Base-by-base conservation (phyloP, 2,113 vertebrate genomes). In the Nothobranchius kuhntae region DNA sequence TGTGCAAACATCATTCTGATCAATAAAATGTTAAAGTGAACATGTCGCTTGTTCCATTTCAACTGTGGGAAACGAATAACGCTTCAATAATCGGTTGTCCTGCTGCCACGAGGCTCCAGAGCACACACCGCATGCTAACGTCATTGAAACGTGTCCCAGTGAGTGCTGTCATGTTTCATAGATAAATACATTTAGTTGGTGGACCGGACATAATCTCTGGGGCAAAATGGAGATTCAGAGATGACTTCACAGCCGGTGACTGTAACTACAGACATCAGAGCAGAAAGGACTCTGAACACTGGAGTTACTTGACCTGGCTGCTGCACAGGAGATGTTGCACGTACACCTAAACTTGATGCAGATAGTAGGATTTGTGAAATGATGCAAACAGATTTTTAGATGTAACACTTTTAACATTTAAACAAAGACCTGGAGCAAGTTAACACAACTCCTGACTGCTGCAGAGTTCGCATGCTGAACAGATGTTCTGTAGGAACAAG, bases 1-100 rank as follows among this genome's bases (percentile, higher is more conserved):
- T 62, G 2, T 52, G 53, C 44, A 45, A 45, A 45, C 35, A 35
- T 30, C 30, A 30, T 30, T 30, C 13, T 40, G 11, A 55, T 75
- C 53, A 21, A 66, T 57, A 55, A 35, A 26, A 60, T 9, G 50
- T 10, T 68, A 26, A 53, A 61, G 13, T 36, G 13, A 78, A 24
- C 8, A 11, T 60, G 13, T 12, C 8, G 8, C 21, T 40, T 42
- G 48, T 38, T 14, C 58, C 53, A 6, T 59, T 30, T 69, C 14
- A 68, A n/a, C 66, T 45, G 52, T 21, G 30, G 21, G 38, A 59
- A 54, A 45, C 56, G 42, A 65, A 60, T 42, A 36, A 52, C 40
- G 48, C 10, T 13, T 30, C 14, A 55, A 54, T 15, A 40, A 44
- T 3, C 45, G 48, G 51, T 42, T 54, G 2, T 12, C 14, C 15